Percentiles rank a stretch among this genome's conserved stretches.
Evolutionary conservation across 2,113 vertebrate species (phyloP).

Genomic region (Prunella himalayana): DNA sequence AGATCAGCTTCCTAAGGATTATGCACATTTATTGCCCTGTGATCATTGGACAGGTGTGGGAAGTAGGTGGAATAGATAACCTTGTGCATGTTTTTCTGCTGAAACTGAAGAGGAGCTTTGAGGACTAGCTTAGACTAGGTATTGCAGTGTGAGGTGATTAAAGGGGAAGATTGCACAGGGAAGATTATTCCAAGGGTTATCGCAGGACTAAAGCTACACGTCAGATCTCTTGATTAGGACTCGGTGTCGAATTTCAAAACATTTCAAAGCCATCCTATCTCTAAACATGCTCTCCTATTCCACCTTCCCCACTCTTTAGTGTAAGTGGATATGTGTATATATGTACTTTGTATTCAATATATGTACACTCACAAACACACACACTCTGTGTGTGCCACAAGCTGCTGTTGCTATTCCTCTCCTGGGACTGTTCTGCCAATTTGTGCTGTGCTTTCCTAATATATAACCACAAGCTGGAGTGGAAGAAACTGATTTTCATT

Average conservation of each 20-base stretch:
- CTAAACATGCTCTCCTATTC: not conserved
- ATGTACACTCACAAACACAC: not conserved
- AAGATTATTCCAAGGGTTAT: not conserved
- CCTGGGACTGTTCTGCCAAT: not conserved
- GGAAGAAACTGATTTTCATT: conserved; percentile 11
- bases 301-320: not conserved
- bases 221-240: accelerated
- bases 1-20: not conserved
- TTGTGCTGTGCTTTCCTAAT: not conserved
- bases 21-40: not conserved
- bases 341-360: not conserved
- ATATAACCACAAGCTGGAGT: not conserved
- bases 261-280: not conserved
- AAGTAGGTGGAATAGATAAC: not conserved
- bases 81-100: not conserved
- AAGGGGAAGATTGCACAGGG: not conserved
- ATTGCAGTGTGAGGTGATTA: not conserved
- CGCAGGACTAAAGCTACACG: not conserved
- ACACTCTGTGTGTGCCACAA: not conserved
- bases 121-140: not conserved
- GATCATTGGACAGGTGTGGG: not conserved
- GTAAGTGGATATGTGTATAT: not conserved
- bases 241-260: not conserved
- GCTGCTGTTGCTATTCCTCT: not conserved
- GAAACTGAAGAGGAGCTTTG: not conserved